These are phyloP conservation scores for Papilio protenor DNA, from an alignment of 2,888 invertebrate genomes.

Conservation along the genomic window DNA sequence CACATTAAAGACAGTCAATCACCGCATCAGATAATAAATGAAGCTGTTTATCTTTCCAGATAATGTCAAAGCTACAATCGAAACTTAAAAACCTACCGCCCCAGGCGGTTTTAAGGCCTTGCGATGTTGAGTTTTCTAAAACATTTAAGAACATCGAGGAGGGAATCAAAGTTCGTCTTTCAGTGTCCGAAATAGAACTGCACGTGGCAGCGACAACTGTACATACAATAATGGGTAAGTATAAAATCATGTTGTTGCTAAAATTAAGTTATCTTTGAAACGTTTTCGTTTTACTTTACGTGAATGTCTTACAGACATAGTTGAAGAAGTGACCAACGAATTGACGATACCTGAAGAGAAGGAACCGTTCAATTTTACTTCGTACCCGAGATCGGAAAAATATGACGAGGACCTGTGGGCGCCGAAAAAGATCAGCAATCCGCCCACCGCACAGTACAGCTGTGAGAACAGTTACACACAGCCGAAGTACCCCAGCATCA, in stretches of 20 bases:
- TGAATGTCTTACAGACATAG: constrained; percentile 71
- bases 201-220: constrained; percentile 90
- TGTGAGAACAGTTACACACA: constrained; percentile 67
- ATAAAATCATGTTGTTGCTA: background rate
- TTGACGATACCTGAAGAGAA: constrained; percentile 76
- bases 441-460: constrained; percentile 62
- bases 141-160: constrained; percentile 86
- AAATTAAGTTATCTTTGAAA: background rate
- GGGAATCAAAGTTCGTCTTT: constrained; percentile 86
- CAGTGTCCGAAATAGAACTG: constrained; percentile 87
- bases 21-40: background rate
- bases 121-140: constrained; percentile 88
- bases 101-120: constrained; percentile 86
- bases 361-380: constrained; percentile 78
- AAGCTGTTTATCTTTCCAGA: constrained; percentile 47
- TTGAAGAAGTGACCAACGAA: constrained; percentile 76
- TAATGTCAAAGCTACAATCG: constrained; percentile 85
- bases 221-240: constrained; percentile 86
- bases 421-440: constrained; percentile 85
- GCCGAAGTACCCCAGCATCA: constrained; percentile 70
- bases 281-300: background rate
- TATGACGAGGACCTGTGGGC: constrained; percentile 88
- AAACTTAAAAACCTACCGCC: constrained; percentile 81
- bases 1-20: background rate
- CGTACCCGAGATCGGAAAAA: constrained; percentile 68